Evolutionary conservation across 2,797 vertebrate species (phyloP), one percentile per base, ranked within the genome.

Genomic region (Eremophila alpestris): DNA sequence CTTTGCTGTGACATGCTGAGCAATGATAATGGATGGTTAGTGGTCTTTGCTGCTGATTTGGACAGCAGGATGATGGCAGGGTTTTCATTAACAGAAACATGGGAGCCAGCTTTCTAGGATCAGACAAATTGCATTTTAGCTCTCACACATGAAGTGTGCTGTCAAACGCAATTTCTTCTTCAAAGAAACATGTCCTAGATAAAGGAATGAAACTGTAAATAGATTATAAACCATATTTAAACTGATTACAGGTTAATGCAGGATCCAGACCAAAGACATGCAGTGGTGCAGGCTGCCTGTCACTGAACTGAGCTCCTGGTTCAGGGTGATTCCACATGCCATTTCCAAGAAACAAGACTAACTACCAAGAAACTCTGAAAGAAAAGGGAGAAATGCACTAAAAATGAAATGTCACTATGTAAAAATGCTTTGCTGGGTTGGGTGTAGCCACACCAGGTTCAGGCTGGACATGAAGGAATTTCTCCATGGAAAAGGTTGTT

Each of bases 91-190:
- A 81, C 52, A 89, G 54, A 75, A 95, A 79, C 51, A 27, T 6
- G 18, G 62, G 10, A 68, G 34, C 22, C 26, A n/a, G 54, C 46
- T 74, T 94, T 96, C 84, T 56, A 89, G 48, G 83, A 93, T 69
- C 60, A 87, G 48, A 90, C 19, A 82, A 87, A 94, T 26, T 60
- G 65, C 26, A 90, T 86, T 90, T 54, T 64, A 43, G 49, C 67
- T 95, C 70, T 91, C 77, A 32, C 54, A 87, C 78, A 78, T 94
- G 56, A 93, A 90, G 59, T 74, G 48, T 0, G 1, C 76, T 82
- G 83, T 93, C 93, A 97, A 86, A 97, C 16, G 27, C 71, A 76
- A 94, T 90, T 95, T 93, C 79, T 95, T 91, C 83, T 91, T 94
- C 67, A 62, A 94, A 95, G 95, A 90, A 96, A 86, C 67, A 87